Evolutionary conservation across 2,888 invertebrate genomes (phyloP), one percentile per base, ranked within the genome.

Genomic region (Melanophora roralis): DNA sequence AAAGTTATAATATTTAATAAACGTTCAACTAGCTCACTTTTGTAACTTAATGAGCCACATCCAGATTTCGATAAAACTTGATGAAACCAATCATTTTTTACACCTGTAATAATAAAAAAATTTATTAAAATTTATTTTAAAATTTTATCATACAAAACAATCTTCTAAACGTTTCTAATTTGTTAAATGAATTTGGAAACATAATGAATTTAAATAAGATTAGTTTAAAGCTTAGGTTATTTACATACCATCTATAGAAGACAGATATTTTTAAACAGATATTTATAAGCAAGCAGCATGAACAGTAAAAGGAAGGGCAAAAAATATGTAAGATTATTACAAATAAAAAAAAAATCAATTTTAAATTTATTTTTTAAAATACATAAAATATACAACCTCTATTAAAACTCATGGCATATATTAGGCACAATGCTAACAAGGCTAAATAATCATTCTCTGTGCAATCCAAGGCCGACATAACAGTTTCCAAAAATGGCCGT

Each of bases 401-500:
- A 91, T 99, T 99, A 88, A 96, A 96, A 78, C 96, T 95, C 90
- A 99, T 93, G 12, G 98, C 97, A 89, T 97, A 98, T 45, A 99
- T 92, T 77, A 99, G 91, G 90, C 98, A 97, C 14, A 99, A 91
- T 3, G 96, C 95, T 89, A 98, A 96, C 77, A 99, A 91, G 6
- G 98, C 95, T 53, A 96, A 93, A 88, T 99, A 98, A 91, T 99
- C 99, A 90, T 98, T 98, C 87, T 98, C 97, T 11, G 92, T 92
- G 87, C 97, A 97, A 86, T 96, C 95, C 83, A 99, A 91, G 0
- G 97, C 94, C 84, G 95, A 94, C 78, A 98, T 91, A 59, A 98
- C 94, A 5, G 97, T 95, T 89, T 97, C 96, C 83, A 98, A 91
- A 90, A 98, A 98, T 0, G 97, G 90, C 19, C 89, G 87, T 60